Percentiles rank a stretch among this genome's conserved stretches.
Conservation (phyloP, 2,113 vertebrate genomes). For the Cyprinodon variegatus region DNA sequence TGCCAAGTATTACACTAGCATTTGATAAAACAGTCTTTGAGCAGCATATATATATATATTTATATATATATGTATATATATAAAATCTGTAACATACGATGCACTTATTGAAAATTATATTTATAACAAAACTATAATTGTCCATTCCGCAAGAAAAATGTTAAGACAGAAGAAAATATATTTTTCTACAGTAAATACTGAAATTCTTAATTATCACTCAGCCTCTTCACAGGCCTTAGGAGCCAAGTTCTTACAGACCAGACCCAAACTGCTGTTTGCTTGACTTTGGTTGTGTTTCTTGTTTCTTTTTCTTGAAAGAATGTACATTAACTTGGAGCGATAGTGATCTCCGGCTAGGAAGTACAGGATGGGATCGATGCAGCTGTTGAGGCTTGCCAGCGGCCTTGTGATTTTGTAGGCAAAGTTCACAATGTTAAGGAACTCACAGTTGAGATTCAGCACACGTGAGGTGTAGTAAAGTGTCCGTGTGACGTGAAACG, state of each 20-base stretch:
- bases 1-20: not conserved
- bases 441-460: slow-evolving; percentile 78
- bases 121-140: not conserved
- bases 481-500: slow-evolving; percentile 92
- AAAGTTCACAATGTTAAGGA: slow-evolving; percentile 89
- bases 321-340: slow-evolving; percentile 75
- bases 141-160: not conserved
- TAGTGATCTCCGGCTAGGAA: slow-evolving; percentile 89
- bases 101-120: not conserved
- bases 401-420: slow-evolving; percentile 93
- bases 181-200: not conserved
- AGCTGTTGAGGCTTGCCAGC: slow-evolving; percentile 92
- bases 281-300: slow-evolving; percentile 13
- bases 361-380: slow-evolving; percentile 92
- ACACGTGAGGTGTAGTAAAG: slow-evolving; percentile 88
- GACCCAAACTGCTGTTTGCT: slow-evolving; percentile 33
- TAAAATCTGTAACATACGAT: not conserved
- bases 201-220: slow-evolving; percentile 10
- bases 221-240: slow-evolving; percentile 22
- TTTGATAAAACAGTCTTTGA: not conserved
- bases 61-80: too few species aligned
- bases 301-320: slow-evolving; percentile 31
- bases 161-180: not conserved
- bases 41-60: too few species aligned
- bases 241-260: slow-evolving; percentile 48